These are phyloP conservation scores for Eurypyga helias DNA, from an alignment of 2,113 vertebrate species.

Conservation along the genomic window DNA sequence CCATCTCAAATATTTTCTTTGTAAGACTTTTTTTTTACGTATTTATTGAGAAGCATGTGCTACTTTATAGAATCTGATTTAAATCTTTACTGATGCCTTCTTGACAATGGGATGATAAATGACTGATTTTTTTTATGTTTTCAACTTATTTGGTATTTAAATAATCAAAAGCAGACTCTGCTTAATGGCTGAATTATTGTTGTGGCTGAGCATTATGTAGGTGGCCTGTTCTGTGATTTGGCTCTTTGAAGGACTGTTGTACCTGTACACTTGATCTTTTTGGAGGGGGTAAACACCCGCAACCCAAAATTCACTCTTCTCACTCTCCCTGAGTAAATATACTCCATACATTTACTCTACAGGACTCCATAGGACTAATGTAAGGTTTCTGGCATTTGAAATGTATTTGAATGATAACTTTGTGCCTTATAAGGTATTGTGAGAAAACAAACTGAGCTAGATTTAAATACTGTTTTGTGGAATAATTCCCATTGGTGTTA, in stretches of 20 bases:
- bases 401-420: not conserved
- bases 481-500: not conserved
- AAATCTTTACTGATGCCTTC: not conserved
- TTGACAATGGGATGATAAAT: not conserved
- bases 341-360: too few relatives aligned
- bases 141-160: not conserved
- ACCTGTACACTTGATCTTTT: not conserved
- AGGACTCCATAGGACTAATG: not conserved
- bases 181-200: not conserved
- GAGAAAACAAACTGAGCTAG: not conserved
- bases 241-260: not conserved
- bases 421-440: not conserved
- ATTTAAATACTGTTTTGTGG: not conserved
- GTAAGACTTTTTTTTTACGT: conserved; percentile 77
- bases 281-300: not conserved
- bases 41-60: not conserved
- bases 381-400: not conserved
- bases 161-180: not conserved
- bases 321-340: not conserved
- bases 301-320: not conserved
- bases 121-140: not conserved
- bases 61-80: not conserved
- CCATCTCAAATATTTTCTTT: conserved; percentile 92
- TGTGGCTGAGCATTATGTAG: not conserved
- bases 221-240: not conserved